Percentiles rank a stretch among this genome's conserved stretches.
Evolutionary conservation across 2,888 invertebrate species (phyloP).

Genomic region (Mimas tiliae): DNA sequence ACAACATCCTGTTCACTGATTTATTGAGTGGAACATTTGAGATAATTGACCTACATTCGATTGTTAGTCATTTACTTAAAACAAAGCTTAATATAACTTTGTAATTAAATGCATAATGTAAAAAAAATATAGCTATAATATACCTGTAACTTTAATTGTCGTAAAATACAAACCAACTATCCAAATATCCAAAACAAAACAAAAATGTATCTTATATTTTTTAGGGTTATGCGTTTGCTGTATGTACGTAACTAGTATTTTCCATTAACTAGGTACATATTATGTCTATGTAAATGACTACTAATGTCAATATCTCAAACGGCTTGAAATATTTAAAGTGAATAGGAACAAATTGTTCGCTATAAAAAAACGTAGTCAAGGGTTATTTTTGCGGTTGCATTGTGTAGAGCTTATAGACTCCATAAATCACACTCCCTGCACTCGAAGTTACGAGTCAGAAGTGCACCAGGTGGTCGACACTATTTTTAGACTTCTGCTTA

Average conservation of each 20-base stretch:
- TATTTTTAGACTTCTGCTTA: slow-evolving; percentile 76
- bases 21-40: slow-evolving; percentile 43
- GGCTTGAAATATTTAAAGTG: slow-evolving; percentile 7
- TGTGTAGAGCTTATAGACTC: slow-evolving; percentile 63
- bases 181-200: no score
- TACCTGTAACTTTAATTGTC: no score
- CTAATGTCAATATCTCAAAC: slow-evolving; percentile 14
- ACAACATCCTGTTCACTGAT: slow-evolving; percentile 19
- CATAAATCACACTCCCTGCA: slow-evolving; percentile 74
- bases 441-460: slow-evolving; percentile 60
- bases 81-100: not conserved
- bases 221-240: no score
- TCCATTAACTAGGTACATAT: no score
- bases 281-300: no score
- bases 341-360: slow-evolving; percentile 61
- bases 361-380: slow-evolving; percentile 70
- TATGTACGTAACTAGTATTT: not conserved
- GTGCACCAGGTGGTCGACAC: slow-evolving; percentile 77
- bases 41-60: slow-evolving; percentile 56
- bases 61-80: slow-evolving; percentile 38
- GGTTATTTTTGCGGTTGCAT: slow-evolving; percentile 80
- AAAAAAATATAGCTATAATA: no score
- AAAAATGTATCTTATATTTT: no score
- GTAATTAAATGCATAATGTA: not conserved
- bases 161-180: no score